Evolutionary conservation across 1,140 invertebrate species (phyloP), one percentile per base, ranked within the genome.

Genomic region (Neodiprion fabricii): DNA sequence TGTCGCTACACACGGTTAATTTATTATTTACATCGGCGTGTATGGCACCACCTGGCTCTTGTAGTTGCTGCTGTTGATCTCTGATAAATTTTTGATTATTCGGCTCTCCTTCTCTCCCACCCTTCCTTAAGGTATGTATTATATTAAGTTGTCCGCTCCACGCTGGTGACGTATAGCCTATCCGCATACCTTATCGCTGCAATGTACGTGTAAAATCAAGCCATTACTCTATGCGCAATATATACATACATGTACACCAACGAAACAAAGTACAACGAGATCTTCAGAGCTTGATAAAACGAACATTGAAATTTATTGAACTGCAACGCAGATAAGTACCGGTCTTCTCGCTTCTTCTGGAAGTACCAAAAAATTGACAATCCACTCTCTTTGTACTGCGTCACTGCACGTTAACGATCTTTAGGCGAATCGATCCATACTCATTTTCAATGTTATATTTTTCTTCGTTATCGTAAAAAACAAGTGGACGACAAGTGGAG

Each of bases 291-390:
- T 61, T 17, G 53, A 61, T 61, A 61, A 17, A 17, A 61, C 53
- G 53, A 61, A 14, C 53, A 61, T 61, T 61, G 53, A 61, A 61
- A 61, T 61, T 61, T 61, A 61, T 61, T 17, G 53, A 61, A 61
- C 53, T 12, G 28, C 28, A 40, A 40, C 5, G 28, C 28, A 40
- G 28, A 40, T 40, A 40, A 3, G 28, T 40, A 40, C 28, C 28
- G 28, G 28, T 40, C 2, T 40, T 40, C 5, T 3, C 28, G 1
- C 28, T 1, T 40, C 28, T 40, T 40, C 28, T 40, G 2, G 28
- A 40, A 40, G 28, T 40, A 40, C 28, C 28, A 40, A 40, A 40
- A 40, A 40, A 40, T 40, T 40, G 28, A 40, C 28, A 40, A 40
- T 40, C 28, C 28, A 4, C 1, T 40, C 28, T 40, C 28, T 40